phyloP scores from a whole-genome alignment of 92 coral and sea anemone species.

The Epizoanthus stellaris region DNA sequence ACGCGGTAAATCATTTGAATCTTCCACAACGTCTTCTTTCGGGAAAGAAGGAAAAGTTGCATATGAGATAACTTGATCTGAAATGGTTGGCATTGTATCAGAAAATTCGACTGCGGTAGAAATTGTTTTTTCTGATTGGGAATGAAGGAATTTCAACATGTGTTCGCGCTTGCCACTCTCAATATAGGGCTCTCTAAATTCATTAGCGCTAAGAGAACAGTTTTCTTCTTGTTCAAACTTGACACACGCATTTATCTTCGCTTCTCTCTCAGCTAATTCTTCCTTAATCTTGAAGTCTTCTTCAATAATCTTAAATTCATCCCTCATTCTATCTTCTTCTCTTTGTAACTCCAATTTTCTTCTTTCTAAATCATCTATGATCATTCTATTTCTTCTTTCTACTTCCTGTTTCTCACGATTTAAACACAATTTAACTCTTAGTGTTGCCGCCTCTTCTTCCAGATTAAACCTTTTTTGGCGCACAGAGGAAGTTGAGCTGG shows the following conservation, averaged over 20 bases:
- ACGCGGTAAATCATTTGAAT: too few relatives aligned
- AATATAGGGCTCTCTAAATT: neutral
- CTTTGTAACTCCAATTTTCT: conserved; percentile 39
- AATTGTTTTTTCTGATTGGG: too few relatives aligned
- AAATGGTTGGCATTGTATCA: too few relatives aligned
- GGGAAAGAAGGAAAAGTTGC: too few relatives aligned
- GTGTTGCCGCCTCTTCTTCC: conserved; percentile 53
- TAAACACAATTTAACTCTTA: conserved; percentile 52
- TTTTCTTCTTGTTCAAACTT: neutral
- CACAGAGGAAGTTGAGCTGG: conserved; percentile 16
- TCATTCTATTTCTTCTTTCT: conserved; percentile 24
- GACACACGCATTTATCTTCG: conserved; percentile 29
- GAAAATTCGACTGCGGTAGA: too few relatives aligned
- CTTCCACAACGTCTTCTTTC: too few relatives aligned
- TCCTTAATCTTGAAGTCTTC: conserved; percentile 37
- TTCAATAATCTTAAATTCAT: conserved; percentile 37
- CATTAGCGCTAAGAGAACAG: neutral
- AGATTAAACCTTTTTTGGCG: conserved; percentile 43
- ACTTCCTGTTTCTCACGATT: conserved; percentile 40
- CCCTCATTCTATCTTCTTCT: conserved; percentile 51
- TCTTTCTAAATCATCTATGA: conserved; percentile 44
- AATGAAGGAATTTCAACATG: neutral
- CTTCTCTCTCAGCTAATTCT: conserved; percentile 54
- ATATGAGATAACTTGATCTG: too few relatives aligned
- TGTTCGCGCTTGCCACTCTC: conserved; percentile 1